Percentiles rank a stretch among this genome's conserved stretches.
Evolutionary conservation across 2,888 invertebrate genomes (phyloP).

Genomic region (Limnephilus marmoratus): DNA sequence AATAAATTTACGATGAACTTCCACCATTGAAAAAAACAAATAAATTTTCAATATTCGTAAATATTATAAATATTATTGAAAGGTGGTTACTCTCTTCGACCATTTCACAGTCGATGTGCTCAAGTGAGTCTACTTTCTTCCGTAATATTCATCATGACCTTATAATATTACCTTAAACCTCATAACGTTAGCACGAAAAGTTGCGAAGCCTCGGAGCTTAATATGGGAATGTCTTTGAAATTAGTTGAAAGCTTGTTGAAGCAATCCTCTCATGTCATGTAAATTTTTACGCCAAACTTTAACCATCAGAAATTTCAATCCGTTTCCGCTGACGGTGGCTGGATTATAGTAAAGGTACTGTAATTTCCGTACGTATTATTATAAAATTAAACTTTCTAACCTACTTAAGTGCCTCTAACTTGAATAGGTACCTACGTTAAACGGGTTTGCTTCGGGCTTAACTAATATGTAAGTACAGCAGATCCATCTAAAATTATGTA

Average conservation of each 20-base stretch:
- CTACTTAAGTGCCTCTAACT: neutral
- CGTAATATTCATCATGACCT: neutral
- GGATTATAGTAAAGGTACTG: neutral
- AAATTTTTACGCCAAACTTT: constrained; percentile 54
- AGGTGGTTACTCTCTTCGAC: neutral
- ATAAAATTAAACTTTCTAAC: neutral
- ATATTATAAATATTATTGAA: neutral
- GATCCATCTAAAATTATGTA: neutral
- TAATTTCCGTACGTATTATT: neutral
- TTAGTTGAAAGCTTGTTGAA: constrained; percentile 37
- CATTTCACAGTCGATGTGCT: neutral
- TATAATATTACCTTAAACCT: constrained; percentile 7
- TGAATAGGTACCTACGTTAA: neutral
- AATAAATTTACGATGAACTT: no score
- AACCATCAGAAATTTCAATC: constrained; percentile 39
- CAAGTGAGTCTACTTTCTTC: neutral
- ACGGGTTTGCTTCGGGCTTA: neutral
- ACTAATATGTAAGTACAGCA: neutral
- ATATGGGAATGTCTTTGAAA: constrained; percentile 56
- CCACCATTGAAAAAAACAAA: no score
- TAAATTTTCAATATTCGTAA: neutral
- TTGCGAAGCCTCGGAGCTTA: constrained; percentile 44
- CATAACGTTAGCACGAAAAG: constrained; percentile 35
- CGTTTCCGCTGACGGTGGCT: neutral
- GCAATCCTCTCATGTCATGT: constrained; percentile 45